Percentiles rank a stretch among this genome's conserved stretches.
Conservation (phyloP, 2,113 vertebrate genomes). For the Fregetta grallaria region DNA sequence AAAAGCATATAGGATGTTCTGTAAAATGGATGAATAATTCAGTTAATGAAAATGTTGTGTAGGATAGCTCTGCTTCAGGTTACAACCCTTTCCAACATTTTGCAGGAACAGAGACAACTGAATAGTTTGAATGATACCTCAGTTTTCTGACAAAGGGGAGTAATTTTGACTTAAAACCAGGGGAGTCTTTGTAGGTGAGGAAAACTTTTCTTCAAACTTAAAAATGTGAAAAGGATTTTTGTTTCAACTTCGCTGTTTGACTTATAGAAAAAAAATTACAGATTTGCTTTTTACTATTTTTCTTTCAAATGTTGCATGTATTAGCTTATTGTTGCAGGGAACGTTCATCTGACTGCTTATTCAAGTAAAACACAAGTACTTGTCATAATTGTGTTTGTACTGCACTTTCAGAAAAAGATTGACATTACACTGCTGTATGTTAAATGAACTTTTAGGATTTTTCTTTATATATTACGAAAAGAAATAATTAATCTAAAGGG, state of each 20-base stretch:
- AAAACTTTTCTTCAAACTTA: neutral
- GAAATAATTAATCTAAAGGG: neutral
- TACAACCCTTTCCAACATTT: neutral
- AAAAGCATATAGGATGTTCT: neutral
- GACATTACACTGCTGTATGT: neutral
- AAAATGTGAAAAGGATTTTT: neutral
- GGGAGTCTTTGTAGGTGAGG: neutral
- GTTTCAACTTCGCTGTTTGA: neutral
- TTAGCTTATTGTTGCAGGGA: neutral
- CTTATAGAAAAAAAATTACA: neutral
- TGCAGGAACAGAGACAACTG: neutral
- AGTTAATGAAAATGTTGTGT: neutral
- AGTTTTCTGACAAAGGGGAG: neutral
- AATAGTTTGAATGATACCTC: neutral
- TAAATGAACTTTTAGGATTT: neutral
- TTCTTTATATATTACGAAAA: neutral
- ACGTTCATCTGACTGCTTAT: neutral
- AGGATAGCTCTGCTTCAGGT: neutral
- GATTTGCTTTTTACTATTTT: neutral
- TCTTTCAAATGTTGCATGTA: neutral
- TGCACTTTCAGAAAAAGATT: neutral
- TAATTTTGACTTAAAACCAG: neutral
- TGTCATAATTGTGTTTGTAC: neutral
- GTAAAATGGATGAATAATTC: neutral
- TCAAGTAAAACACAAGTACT: neutral